A percentile compares a stretch with the other conserved stretches of the same genome.
phyloP scores from a whole-genome alignment of 2,113 vertebrate species.

The Lepus americanus region DNA sequence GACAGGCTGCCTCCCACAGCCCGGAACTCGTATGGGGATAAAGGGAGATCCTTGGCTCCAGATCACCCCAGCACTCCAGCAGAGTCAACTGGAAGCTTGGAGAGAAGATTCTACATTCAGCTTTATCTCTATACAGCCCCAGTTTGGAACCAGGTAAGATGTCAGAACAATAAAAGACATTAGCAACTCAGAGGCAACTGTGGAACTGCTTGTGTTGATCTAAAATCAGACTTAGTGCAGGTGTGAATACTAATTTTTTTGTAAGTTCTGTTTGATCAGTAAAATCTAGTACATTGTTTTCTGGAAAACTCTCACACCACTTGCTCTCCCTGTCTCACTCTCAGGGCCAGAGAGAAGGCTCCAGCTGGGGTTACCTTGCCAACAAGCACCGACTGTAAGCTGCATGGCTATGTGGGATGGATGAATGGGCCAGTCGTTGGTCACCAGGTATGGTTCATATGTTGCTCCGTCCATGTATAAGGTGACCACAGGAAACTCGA shows the following conservation, averaged over 20 bases:
- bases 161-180: constrained; percentile 43
- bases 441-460: constrained; percentile 98
- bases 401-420: constrained; percentile 98
- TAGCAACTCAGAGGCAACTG: constrained; percentile 1
- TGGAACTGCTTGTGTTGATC: constrained; percentile 7
- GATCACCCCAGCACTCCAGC: background rate
- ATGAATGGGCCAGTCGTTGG: constrained; percentile 99
- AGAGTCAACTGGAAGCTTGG: background rate
- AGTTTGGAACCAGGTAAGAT: background rate
- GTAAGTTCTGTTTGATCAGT: background rate
- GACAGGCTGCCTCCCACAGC: background rate
- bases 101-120: background rate
- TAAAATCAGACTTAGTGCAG: constrained; percentile 22
- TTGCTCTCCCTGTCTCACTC: background rate
- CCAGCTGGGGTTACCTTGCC: constrained; percentile 94
- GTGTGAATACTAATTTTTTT: background rate
- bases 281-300: background rate
- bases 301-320: background rate
- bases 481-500: constrained; percentile 96
- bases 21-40: background rate
- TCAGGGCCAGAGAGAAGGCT: fast-evolving
- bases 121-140: background rate
- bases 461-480: constrained; percentile 97
- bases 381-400: constrained; percentile 97
- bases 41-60: constrained; percentile 14